Base-by-base conservation (phyloP, 2,797 vertebrate genomes). In the Hemitrygon akajei region DNA sequence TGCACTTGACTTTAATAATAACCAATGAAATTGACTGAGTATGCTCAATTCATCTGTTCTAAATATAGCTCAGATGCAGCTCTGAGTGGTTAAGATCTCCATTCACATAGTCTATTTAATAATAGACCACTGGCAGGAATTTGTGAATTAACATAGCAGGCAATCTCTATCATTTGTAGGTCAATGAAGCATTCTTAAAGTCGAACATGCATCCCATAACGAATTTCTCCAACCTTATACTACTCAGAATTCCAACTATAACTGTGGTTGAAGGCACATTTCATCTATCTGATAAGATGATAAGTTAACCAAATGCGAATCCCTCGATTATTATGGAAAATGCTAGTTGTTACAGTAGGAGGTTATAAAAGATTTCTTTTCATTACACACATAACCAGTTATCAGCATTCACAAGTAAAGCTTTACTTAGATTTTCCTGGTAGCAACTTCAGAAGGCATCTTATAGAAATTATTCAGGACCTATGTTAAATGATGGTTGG, bases 1-100 rank as follows among this genome's bases (percentile, higher is more conserved):
- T 25, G 22, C 40, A 84, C 47, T 84, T 84, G 81, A 84, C 81
- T 84, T 84, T 56, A 56, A 56, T 84, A 84, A 79, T 79, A 79
- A 79, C 30, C 76, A 79, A 82, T 56, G 80, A 56, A 47, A 9
- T 84, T 84, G 20, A 84, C 22, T 27, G 40, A 7, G 40, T 58
- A 58, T 11, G 22, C 58, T 84, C 16, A 56, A 22, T 84, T 56
- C 47, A 84, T 84, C 22, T 58, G 47, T 84, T 84, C 81, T 84
- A 84, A 56, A 56, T 84, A 84, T 58, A 84, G 34, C 40, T 27
- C 12, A 11, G 81, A 56, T 56, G 40, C 9, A 27, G 81, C 81
- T 47, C 47, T 84, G 47, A 27, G 22, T 58, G 81, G 20, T 84
- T 84, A 84, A 84, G 40, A 84, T 56, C 40, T 27, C 81, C 40